phyloP scores from a whole-genome alignment of 2,113 vertebrate genomes.

The Ageneiosus marmoratus region DNA sequence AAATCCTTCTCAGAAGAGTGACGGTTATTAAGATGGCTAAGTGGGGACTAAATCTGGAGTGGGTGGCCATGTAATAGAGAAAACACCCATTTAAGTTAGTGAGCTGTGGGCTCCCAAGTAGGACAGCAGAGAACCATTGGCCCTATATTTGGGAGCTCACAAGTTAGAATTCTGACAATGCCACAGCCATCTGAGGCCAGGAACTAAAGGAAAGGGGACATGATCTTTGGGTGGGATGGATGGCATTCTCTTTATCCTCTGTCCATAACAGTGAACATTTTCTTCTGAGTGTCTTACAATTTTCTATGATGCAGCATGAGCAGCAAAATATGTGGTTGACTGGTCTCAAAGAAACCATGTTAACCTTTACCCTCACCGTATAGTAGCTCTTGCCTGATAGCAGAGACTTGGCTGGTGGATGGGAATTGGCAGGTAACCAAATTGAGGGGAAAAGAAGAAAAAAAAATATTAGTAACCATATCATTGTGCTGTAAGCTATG shows the following conservation, averaged over 20 bases:
- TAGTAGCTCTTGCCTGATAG: not conserved
- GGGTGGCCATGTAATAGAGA: not conserved
- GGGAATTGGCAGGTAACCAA: not conserved
- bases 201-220: not conserved
- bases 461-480: not conserved
- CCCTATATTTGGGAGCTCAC: not conserved
- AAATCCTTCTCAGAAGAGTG: not conserved
- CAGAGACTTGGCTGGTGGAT: not conserved
- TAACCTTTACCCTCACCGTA: not conserved
- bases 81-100: not conserved
- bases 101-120: not conserved
- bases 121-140: not conserved
- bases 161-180: not conserved
- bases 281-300: not conserved
- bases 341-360: not conserved
- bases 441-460: not conserved
- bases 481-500: not conserved
- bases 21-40: not conserved
- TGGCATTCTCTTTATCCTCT: not conserved
- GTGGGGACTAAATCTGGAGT: not conserved
- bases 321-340: not conserved
- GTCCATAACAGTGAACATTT: not conserved
- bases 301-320: not conserved
- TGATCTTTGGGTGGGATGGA: not conserved
- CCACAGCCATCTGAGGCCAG: not conserved